Conservation (phyloP, 30 jellyfish, hydroid and myxozoan species). For the Mastigias papua region DNA sequence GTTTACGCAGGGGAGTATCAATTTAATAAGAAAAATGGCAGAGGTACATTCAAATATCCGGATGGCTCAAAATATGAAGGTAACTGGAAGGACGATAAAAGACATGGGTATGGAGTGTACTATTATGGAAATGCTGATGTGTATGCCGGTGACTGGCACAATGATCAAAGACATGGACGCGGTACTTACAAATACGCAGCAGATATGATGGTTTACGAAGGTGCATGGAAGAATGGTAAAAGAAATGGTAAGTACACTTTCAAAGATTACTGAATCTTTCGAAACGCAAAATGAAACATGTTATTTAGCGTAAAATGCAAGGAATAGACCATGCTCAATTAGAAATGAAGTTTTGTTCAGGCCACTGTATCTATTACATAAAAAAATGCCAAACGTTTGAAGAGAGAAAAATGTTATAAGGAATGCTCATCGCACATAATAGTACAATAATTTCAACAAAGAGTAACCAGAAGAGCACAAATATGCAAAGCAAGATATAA, state of each 20-base stretch:
- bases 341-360: no score
- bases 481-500: no score
- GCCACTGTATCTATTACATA: no score
- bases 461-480: no score
- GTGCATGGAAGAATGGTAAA: constrained; percentile 89
- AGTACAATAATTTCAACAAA: no score
- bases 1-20: constrained; percentile 77
- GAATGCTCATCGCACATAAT: no score
- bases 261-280: neutral
- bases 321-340: no score
- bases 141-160: constrained; percentile 89
- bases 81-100: constrained; percentile 91
- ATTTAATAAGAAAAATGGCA: constrained; percentile 82
- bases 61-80: constrained; percentile 92
- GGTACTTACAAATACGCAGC: constrained; percentile 82
- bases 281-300: no score
- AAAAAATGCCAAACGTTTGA: no score
- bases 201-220: constrained; percentile 86
- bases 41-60: constrained; percentile 83
- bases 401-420: no score
- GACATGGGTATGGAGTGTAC: constrained; percentile 89
- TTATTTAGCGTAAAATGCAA: no score
- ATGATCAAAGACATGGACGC: constrained; percentile 85
- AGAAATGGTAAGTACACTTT: constrained; percentile 74
- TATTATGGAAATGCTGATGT: constrained; percentile 85